Evolutionary conservation across 2,888 invertebrate genomes (phyloP).

Genomic region (Athetis lepigone): DNA sequence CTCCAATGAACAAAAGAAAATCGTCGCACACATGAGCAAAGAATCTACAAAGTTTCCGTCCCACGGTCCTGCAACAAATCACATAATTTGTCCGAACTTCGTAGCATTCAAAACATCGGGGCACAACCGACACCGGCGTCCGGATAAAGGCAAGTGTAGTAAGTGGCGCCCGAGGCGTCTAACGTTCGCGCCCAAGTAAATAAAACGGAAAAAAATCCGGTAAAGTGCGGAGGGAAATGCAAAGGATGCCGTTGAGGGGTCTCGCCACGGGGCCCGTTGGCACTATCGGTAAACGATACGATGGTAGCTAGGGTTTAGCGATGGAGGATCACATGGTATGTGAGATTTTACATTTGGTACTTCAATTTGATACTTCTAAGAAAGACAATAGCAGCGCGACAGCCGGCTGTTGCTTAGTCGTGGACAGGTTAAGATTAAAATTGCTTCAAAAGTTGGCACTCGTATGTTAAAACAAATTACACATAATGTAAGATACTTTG

Average conservation of each 20-base stretch:
- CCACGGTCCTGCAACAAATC: conserved; percentile 47
- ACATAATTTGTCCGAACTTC: conserved; percentile 59
- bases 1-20: conserved; percentile 12
- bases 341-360: neutral
- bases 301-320: conserved; percentile 23
- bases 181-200: conserved; percentile 77
- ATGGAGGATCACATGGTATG: neutral
- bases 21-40: conserved; percentile 20
- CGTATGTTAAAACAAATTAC: too few species aligned
- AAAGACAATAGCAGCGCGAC: too few species aligned
- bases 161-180: conserved; percentile 82
- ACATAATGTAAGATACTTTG: too few species aligned
- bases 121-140: conserved; percentile 62
- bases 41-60: conserved; percentile 39
- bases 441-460: too few species aligned
- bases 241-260: conserved; percentile 76
- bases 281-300: conserved; percentile 40
- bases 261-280: conserved; percentile 59
- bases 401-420: too few species aligned
- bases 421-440: too few species aligned
- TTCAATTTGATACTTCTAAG: too few species aligned
- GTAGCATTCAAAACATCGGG: conserved; percentile 67
- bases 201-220: conserved; percentile 72
- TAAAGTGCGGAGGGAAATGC: conserved; percentile 79
- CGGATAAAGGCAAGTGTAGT: conserved; percentile 73